Evolutionary conservation across 2,113 vertebrate genomes (phyloP).

Genomic region (Beaufortia kweichowensis): DNA sequence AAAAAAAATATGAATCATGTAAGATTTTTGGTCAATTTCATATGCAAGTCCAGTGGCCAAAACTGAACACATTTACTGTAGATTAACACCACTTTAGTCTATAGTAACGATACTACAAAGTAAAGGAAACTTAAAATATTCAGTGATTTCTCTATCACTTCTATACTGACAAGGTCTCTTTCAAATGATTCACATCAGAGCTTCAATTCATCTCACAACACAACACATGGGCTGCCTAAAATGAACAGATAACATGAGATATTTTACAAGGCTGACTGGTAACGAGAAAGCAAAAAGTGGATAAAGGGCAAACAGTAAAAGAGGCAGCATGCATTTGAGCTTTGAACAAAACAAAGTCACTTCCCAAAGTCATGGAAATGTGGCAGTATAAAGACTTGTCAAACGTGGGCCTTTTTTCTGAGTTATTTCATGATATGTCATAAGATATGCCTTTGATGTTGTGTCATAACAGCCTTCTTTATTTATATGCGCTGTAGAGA

Average conservation of each 20-base stretch:
- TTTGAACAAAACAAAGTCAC: not conserved
- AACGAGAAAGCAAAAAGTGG: not conserved
- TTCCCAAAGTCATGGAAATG: no score
- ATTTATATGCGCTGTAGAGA: no score
- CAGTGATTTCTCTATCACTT: not conserved
- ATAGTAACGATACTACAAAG: not conserved
- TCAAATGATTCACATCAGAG: not conserved
- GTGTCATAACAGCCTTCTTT: no score
- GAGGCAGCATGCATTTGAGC: not conserved
- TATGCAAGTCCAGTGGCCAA: slow-evolving; percentile 1
- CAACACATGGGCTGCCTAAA: no score
- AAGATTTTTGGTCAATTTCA: not conserved
- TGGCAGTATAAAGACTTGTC: no score
- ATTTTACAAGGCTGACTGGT: no score
- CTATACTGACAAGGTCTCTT: no score
- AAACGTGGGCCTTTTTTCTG: no score
- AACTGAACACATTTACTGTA: not conserved
- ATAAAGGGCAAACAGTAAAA: not conserved
- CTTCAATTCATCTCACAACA: not conserved
- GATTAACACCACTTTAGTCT: no score
- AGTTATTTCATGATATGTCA: no score
- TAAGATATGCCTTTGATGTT: no score
- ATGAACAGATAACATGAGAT: no score
- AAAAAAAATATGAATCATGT: not conserved
- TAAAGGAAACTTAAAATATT: not conserved